phyloP scores from a whole-genome alignment of 2,113 vertebrate species.

The Nyctibius bracteatus region DNA sequence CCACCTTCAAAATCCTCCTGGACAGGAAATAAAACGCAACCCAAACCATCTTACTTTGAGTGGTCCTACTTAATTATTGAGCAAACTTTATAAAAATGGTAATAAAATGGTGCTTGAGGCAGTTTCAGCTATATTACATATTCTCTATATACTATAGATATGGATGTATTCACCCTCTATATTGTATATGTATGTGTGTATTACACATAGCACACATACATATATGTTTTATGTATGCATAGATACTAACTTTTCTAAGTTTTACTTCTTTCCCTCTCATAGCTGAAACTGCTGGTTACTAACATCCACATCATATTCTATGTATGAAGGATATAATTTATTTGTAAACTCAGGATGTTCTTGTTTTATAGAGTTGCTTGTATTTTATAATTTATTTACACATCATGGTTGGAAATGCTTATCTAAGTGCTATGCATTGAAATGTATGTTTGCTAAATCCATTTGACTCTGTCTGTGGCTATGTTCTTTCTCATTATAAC shows the following conservation, averaged over 20 bases:
- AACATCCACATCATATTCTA: constrained; percentile 48
- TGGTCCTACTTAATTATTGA: constrained; percentile 72
- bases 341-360: constrained; percentile 77
- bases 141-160: constrained; percentile 44
- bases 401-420: constrained; percentile 66
- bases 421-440: constrained; percentile 79
- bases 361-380: constrained; percentile 71
- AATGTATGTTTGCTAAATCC: constrained; percentile 74
- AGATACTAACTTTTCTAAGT: constrained; percentile 64
- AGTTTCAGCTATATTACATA: constrained; percentile 74
- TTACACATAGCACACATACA: constrained; percentile 24
- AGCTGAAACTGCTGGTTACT: constrained; percentile 69
- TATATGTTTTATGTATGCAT: constrained; percentile 35
- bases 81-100: constrained; percentile 67
- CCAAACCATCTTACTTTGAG: constrained; percentile 64
- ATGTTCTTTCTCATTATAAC: constrained; percentile 32
- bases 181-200: not conserved
- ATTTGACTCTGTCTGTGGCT: constrained; percentile 66
- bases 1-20: not conserved
- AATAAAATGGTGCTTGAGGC: constrained; percentile 78
- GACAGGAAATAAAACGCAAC: not conserved
- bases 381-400: constrained; percentile 80
- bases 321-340: constrained; percentile 81
- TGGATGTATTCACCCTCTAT: constrained; percentile 28
- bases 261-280: constrained; percentile 23